Evolutionary conservation across 2,888 invertebrate species (phyloP).

Genomic region (Ectemnius continuus): DNA sequence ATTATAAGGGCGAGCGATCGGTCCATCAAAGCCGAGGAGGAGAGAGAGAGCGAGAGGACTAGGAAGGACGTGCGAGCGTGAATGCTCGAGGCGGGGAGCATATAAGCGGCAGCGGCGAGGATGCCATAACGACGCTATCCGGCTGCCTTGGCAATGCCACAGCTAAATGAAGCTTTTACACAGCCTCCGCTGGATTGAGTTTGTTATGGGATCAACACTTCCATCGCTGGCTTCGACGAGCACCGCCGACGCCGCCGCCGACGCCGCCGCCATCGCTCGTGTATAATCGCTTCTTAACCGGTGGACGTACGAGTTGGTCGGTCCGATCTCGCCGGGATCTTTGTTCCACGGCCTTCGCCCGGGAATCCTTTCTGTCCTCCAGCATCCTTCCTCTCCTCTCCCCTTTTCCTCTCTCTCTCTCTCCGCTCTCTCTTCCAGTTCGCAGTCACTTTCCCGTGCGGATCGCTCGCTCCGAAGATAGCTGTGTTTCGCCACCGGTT

Average conservation of each 20-base stretch:
- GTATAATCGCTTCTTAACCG: conserved; percentile 56
- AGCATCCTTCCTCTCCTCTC: background rate
- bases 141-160: conserved; percentile 49
- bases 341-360: conserved; percentile 30
- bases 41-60: background rate
- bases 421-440: background rate
- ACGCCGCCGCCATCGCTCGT: conserved; percentile 40
- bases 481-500: too few species aligned
- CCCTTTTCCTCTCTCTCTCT: background rate
- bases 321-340: conserved; percentile 44
- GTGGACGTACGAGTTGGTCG: conserved; percentile 54
- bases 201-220: conserved; percentile 71
- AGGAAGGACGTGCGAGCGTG: conserved; percentile 18
- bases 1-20: conserved; percentile 75
- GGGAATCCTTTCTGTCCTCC: too few species aligned
- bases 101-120: background rate
- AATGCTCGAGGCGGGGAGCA: conserved; percentile 24
- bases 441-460: background rate
- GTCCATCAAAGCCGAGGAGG: conserved; percentile 72
- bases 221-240: conserved; percentile 36
- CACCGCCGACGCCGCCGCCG: conserved; percentile 32
- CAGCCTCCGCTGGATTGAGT: conserved; percentile 66
- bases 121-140: conserved; percentile 42
- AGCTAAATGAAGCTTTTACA: conserved; percentile 74
- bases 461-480: too few species aligned